Percentiles rank a stretch among this genome's conserved stretches.
Conservation (phyloP, 2,113 vertebrate genomes). For the Xenopus laevis region DNA sequence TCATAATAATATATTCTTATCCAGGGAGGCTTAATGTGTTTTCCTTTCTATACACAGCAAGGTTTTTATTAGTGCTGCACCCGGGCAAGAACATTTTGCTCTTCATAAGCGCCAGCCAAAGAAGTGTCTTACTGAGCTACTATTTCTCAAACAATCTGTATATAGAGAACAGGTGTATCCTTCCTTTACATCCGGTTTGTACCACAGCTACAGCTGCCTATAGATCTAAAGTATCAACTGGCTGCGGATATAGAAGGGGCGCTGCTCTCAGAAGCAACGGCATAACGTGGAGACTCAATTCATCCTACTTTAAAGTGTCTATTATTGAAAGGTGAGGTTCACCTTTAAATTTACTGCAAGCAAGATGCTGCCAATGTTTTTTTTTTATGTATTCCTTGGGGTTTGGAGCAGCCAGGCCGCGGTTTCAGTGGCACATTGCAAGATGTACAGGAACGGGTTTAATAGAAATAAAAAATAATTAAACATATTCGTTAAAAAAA, state of each 20-base stretch:
- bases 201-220: constrained; percentile 42
- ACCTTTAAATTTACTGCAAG: too few relatives aligned
- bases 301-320: too few relatives aligned
- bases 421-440: too few relatives aligned
- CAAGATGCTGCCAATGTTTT: too few relatives aligned
- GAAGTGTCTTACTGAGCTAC: constrained; percentile 41
- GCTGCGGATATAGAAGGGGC: constrained; percentile 21
- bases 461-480: too few relatives aligned
- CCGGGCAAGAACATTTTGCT: constrained; percentile 29
- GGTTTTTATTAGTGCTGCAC: constrained; percentile 20
- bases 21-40: background rate
- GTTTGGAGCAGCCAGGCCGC: too few relatives aligned
- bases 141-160: background rate
- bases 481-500: too few relatives aligned
- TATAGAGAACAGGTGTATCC: constrained; percentile 59
- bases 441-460: too few relatives aligned
- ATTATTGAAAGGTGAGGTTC: too few relatives aligned
- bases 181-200: constrained; percentile 62
- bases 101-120: constrained; percentile 37
- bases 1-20: background rate
- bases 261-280: background rate
- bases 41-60: constrained; percentile 25
- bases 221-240: constrained; percentile 45
- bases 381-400: too few relatives aligned
- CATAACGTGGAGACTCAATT: too few relatives aligned